Evolutionary conservation across 2,797 vertebrate genomes (phyloP), one percentile per base, ranked within the genome.

Genomic region (Caiman crocodilus): DNA sequence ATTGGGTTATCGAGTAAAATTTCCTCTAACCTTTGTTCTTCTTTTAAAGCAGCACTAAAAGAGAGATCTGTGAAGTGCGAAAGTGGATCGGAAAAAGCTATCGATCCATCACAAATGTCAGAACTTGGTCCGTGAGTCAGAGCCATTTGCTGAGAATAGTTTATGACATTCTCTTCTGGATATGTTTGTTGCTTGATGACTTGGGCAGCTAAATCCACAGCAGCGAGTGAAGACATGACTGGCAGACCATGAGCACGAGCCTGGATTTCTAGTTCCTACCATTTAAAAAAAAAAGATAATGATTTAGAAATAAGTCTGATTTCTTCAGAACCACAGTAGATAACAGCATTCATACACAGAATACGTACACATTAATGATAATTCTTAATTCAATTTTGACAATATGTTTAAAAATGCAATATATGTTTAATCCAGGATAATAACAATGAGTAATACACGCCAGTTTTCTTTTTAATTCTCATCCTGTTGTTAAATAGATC

Each of bases 41-140:
- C 99, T 96, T 99, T 99, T 87, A 99, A 98, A n/a, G 99, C 98
- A 4, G 98, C 98, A 2, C 98, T 99, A 97, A 99, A 99, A 58
- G 98, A 98, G 98, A 99, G 98, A 98, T 99, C 99, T 1, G 99
- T 99, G 97, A 99, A 99, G 96, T 99, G 99, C 63, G 99, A 99
- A 94, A 99, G 98, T 8, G 99, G 99, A 96, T 99, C 99, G 3
- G 99, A 99, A 98, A 99, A 99, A 12, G 98, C 98, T 75, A 98
- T 98, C 76, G 98, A 98, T 95, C 97, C 97, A 35, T 99, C 98
- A 0, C 96, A 97, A 30, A 98, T 97, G 1, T 98, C 98, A n/a
- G 97, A 96, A 61, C 96, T 97, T 84, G 93, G 97, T 96, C 96
- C 98, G 84, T 82, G 98, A 95, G 60, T 95, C 84, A 90, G 92